Conservation (phyloP, 2,888 invertebrate species). For the Monoplex corrugatus region DNA sequence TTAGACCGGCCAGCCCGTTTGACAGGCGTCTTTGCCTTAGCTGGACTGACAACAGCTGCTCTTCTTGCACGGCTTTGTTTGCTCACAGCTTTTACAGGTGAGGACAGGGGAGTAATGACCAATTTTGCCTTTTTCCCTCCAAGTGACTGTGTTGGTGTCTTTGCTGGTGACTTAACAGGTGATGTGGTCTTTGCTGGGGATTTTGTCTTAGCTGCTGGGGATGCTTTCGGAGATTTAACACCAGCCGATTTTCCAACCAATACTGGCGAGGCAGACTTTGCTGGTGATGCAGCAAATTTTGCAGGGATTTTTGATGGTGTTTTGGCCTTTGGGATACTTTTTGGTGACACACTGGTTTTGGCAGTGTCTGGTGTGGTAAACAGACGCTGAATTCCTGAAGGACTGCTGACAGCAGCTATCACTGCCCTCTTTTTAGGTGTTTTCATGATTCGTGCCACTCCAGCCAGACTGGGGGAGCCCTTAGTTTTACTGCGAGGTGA, state of each 20-base stretch:
- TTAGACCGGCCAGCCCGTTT: slow-evolving; percentile 34
- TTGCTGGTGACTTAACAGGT: background rate
- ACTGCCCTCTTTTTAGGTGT: slow-evolving; percentile 32
- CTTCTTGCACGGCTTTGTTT: background rate
- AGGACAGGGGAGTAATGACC: background rate
- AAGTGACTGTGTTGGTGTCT: background rate
- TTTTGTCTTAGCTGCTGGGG: slow-evolving; percentile 27
- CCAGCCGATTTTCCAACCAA: too few species aligned
- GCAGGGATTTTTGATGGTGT: slow-evolving; percentile 41
- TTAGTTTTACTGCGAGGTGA: slow-evolving; percentile 51
- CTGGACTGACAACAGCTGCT: background rate
- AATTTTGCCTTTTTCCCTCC: background rate
- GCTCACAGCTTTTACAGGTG: background rate
- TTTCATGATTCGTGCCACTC: slow-evolving; percentile 60
- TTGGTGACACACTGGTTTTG: slow-evolving; percentile 41
- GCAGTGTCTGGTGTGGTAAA: slow-evolving; percentile 49
- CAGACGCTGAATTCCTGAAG: slow-evolving; percentile 34
- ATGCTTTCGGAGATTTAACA: slow-evolving; percentile 49
- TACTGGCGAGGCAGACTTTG: too few species aligned
- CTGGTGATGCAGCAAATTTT: too few species aligned
- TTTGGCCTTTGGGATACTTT: slow-evolving; percentile 3
- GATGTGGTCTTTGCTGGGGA: slow-evolving; percentile 44
- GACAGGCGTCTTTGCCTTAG: background rate
- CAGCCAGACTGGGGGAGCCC: slow-evolving; percentile 50
- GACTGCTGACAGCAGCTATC: slow-evolving; percentile 31